Conservation (phyloP, 2,113 vertebrate species). For the Microcebus lehilahytsara region DNA sequence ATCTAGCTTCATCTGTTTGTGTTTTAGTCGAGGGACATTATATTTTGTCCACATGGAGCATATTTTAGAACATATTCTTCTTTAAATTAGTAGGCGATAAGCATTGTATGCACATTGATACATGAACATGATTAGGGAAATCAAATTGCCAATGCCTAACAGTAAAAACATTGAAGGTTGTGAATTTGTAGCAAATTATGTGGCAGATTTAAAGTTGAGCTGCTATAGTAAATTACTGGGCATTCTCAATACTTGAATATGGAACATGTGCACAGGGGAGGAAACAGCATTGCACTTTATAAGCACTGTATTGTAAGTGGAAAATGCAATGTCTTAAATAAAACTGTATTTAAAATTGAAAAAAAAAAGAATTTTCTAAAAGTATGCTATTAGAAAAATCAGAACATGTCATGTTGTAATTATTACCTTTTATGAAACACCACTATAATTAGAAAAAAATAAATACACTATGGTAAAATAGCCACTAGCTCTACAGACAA, state of each 20-base stretch:
- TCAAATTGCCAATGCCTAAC: not conserved
- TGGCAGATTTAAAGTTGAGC: too few relatives aligned
- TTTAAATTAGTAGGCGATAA: not conserved
- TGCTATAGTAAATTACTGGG: too few relatives aligned
- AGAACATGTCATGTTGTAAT: slow-evolving; percentile 11
- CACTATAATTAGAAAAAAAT: slow-evolving; percentile 18
- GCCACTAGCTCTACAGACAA: not conserved
- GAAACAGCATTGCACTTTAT: too few relatives aligned
- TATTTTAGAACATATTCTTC: not conserved
- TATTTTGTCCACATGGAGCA: not conserved
- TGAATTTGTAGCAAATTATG: too few relatives aligned
- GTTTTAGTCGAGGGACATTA: not conserved
- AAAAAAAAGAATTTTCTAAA: slow-evolving; percentile 12
- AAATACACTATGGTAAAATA: not conserved
- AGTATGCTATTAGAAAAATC: not conserved
- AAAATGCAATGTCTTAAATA: too few relatives aligned
- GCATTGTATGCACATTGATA: not conserved
- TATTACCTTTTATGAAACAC: slow-evolving; percentile 17
- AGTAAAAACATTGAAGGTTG: too few relatives aligned
- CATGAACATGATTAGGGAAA: not conserved
- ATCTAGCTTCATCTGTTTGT: not conserved
- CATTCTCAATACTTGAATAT: too few relatives aligned
- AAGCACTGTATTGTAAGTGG: too few relatives aligned
- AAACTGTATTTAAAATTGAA: too few relatives aligned
- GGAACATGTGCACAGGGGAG: too few relatives aligned